phyloP scores from a whole-genome alignment of 2,113 vertebrate genomes.

The Heterotilapia buettikoferi region DNA sequence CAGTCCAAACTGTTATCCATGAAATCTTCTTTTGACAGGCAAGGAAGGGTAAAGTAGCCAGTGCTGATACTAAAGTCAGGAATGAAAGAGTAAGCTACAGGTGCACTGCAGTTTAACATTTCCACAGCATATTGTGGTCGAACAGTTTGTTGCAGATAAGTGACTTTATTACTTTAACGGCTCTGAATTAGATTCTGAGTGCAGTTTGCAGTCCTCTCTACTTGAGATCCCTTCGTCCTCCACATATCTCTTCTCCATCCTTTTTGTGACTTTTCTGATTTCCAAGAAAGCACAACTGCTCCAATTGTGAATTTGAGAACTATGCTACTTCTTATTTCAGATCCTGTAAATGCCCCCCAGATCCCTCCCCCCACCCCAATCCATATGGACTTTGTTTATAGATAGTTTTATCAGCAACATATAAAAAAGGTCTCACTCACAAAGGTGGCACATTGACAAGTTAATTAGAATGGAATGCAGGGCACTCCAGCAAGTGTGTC shows the following conservation, averaged over 20 bases:
- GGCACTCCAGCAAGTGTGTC: slow-evolving; percentile 42
- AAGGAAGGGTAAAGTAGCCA: not conserved
- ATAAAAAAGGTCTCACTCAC: slow-evolving; percentile 39
- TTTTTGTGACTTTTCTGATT: not conserved
- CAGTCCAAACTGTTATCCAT: not conserved
- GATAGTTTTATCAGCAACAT: slow-evolving; percentile 52
- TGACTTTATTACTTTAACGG: not conserved
- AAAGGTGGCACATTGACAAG: slow-evolving; percentile 42
- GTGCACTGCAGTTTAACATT: slow-evolving; percentile 12
- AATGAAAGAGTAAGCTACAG: not conserved
- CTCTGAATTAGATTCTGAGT: not conserved
- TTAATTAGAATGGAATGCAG: slow-evolving; percentile 52
- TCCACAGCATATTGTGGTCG: not conserved
- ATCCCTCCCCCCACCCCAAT: not conserved
- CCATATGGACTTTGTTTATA: slow-evolving; percentile 23
- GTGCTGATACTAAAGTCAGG: not conserved
- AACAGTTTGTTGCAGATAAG: slow-evolving; percentile 4
- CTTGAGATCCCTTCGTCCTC: slow-evolving; percentile 40
- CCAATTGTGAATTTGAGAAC: slow-evolving; percentile 25
- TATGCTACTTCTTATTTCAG: slow-evolving; percentile 38
- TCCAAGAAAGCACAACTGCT: slow-evolving; percentile 26
- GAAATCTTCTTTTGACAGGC: not conserved
- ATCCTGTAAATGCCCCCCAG: not conserved
- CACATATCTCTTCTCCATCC: not conserved
- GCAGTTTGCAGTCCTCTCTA: slow-evolving; percentile 23